A percentile compares a stretch with the other conserved stretches of the same genome.
phyloP scores from a whole-genome alignment of 1,140 invertebrate species.

The Scaptomyza hsui region DNA sequence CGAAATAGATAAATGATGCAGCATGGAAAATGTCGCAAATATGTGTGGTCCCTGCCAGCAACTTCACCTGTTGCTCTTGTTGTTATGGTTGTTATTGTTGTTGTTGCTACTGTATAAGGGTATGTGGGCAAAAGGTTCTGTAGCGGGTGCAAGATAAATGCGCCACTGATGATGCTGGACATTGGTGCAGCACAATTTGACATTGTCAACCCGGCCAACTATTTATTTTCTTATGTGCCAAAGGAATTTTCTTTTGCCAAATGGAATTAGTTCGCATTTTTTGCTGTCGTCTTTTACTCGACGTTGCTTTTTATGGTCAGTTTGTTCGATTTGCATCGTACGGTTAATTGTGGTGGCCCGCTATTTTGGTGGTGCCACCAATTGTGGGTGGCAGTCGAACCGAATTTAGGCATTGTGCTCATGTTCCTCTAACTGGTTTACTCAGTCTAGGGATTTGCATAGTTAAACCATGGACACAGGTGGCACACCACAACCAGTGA shows the following conservation, averaged over 20 bases:
- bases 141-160: slow-evolving; percentile 79
- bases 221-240: slow-evolving; percentile 33
- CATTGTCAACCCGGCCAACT: slow-evolving; percentile 46
- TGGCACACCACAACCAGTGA: slow-evolving; percentile 19
- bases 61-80: slow-evolving; percentile 67
- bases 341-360: slow-evolving; percentile 74
- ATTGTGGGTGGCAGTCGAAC: slow-evolving; percentile 72
- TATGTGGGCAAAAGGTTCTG: slow-evolving; percentile 2
- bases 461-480: slow-evolving; percentile 34
- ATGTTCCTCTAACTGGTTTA: slow-evolving; percentile 47
- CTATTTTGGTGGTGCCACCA: slow-evolving; percentile 70
- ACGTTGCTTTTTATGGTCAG: slow-evolving; percentile 61
- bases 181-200: slow-evolving; percentile 57
- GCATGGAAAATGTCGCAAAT: slow-evolving; percentile 65
- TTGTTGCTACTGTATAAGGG: slow-evolving; percentile 22
- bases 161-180: slow-evolving; percentile 79
- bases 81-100: slow-evolving; percentile 31
- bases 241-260: slow-evolving; percentile 19
- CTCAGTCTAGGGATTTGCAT: slow-evolving; percentile 38
- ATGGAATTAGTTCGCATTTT: slow-evolving; percentile 34
- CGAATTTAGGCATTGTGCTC: slow-evolving; percentile 43
- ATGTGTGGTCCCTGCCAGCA: slow-evolving; percentile 64
- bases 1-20: slow-evolving; percentile 81
- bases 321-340: slow-evolving; percentile 80
- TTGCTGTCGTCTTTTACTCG: slow-evolving; percentile 18